phyloP scores from a whole-genome alignment of 2,797 vertebrate genomes.

The Menidia menidia region DNA sequence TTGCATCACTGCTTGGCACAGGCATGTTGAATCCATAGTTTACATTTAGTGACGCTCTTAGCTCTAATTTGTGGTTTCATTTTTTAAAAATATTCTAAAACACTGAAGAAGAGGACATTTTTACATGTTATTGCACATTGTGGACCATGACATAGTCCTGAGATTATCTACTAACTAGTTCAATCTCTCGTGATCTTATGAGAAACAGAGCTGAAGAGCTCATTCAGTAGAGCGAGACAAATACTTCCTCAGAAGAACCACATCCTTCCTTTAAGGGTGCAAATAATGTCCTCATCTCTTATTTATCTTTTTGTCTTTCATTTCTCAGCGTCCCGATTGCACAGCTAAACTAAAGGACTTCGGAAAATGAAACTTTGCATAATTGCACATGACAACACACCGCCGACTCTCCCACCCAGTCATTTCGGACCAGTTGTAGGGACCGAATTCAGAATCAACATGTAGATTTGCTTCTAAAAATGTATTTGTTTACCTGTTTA shows the following conservation, averaged over 20 bases:
- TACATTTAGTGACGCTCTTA: too few species aligned
- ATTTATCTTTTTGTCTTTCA: neutral
- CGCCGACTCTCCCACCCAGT: slow-evolving; percentile 8
- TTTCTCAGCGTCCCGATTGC: neutral
- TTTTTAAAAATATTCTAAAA: too few species aligned
- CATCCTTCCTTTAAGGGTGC: slow-evolving; percentile 50
- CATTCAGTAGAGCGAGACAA: slow-evolving; percentile 53
- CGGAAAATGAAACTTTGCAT: neutral
- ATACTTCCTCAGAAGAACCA: slow-evolving; percentile 68
- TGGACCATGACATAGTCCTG: too few species aligned
- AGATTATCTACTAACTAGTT: too few species aligned
- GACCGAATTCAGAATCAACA: slow-evolving; percentile 5
- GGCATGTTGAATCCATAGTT: too few species aligned
- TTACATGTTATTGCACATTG: too few species aligned
- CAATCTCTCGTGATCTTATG: neutral
- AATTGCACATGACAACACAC: slow-evolving; percentile 4
- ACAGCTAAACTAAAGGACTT: neutral
- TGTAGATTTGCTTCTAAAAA: slow-evolving; percentile 9
- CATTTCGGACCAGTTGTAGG: neutral
- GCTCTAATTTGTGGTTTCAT: too few species aligned
- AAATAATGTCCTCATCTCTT: slow-evolving; percentile 7
- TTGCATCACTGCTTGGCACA: too few species aligned
- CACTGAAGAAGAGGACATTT: too few species aligned
- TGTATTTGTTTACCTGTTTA: slow-evolving; percentile 15
- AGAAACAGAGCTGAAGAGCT: slow-evolving; percentile 21